phyloP scores from a whole-genome alignment of 2,888 invertebrate genomes.

The Polyommatus iphigenia region DNA sequence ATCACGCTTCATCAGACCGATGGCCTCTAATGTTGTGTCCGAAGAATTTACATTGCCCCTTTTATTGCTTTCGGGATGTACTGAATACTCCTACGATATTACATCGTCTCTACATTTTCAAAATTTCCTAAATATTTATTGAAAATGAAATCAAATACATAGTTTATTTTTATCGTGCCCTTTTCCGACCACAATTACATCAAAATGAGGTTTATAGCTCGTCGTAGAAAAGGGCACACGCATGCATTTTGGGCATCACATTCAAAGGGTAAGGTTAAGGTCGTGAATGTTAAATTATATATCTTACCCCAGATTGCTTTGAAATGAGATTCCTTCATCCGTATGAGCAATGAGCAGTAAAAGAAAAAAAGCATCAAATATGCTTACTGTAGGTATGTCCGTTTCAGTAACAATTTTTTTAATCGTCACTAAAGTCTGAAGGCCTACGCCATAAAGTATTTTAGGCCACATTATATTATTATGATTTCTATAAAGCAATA shows the following conservation, averaged over 20 bases:
- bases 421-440: neutral
- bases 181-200: neutral
- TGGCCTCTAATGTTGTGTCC: slow-evolving; percentile 1
- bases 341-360: neutral
- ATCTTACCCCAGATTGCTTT: neutral
- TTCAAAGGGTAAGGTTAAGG: slow-evolving; percentile 16
- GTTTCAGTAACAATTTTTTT: neutral
- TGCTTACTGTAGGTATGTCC: neutral
- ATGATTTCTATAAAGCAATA: slow-evolving; percentile 61
- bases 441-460: slow-evolving; percentile 4
- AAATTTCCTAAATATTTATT: neutral
- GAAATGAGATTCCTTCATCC: neutral
- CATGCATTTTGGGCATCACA: slow-evolving; percentile 35
- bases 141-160: neutral
- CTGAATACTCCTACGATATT: slow-evolving; percentile 1
- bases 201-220: neutral
- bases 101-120: neutral
- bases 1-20: slow-evolving; percentile 15
- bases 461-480: slow-evolving; percentile 51
- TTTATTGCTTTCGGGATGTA: slow-evolving; percentile 13
- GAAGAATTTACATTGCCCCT: slow-evolving; percentile 1
- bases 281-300: neutral
- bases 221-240: neutral
- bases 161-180: neutral
- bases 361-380: neutral